Percentiles rank a stretch among this genome's conserved stretches.
phyloP scores from a whole-genome alignment of 2,113 vertebrate genomes.

The human (Homo sapiens) region GRCh38 chrX:152401001-152401500 shows the following conservation, averaged over 20 bases:
- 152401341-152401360: not conserved
- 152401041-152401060: not conserved
- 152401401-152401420: not conserved
- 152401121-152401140: not conserved
- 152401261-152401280: not conserved
- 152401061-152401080: not conserved
- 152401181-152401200: not conserved
- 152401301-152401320: not conserved
- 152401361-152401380: not conserved
- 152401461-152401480: not conserved
- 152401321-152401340: not conserved
- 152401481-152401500: not conserved
- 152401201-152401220: not conserved
- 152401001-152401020: not conserved
- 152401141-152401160: not conserved
- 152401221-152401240: slow-evolving; percentile 16
- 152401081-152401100: not conserved
- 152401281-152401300: not conserved
- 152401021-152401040: not conserved
- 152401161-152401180: not conserved
- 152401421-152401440: slow-evolving; percentile 2
- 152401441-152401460: slow-evolving; percentile 3
- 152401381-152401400: not conserved
- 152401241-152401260: not conserved
- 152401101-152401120: not conserved